phyloP scores from a whole-genome alignment of 2,888 invertebrate genomes.

The Griposia aprilina region DNA sequence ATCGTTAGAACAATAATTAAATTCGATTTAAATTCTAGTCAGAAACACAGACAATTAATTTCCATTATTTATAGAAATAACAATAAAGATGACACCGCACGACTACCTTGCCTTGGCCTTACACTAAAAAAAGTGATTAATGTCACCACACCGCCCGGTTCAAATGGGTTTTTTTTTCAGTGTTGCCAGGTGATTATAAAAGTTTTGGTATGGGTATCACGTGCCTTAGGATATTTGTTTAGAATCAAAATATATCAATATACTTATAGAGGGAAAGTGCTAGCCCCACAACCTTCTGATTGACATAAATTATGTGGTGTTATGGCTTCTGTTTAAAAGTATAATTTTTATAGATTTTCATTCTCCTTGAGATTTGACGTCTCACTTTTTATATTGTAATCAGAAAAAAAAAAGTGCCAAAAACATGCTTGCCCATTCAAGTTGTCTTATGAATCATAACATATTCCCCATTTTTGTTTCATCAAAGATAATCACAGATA shows the following conservation, averaged over 20 bases:
- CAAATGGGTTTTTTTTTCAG: conserved; percentile 44
- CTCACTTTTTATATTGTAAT: background rate
- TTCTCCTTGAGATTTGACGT: background rate
- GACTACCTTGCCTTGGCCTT: conserved; percentile 48
- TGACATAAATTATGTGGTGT: conserved; percentile 11
- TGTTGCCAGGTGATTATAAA: conserved; percentile 51
- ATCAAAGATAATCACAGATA: background rate
- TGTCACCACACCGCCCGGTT: conserved; percentile 29
- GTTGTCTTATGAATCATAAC: background rate
- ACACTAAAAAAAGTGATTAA: conserved; percentile 59
- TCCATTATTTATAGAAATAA: conserved; percentile 66
- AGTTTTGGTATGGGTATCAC: conserved; percentile 54
- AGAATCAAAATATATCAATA: conserved; percentile 7
- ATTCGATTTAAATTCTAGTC: conserved; percentile 65
- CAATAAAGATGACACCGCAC: conserved; percentile 65
- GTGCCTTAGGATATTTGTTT: conserved; percentile 43
- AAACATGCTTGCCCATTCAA: background rate
- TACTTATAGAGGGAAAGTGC: conserved; percentile 21
- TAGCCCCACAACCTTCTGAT: background rate
- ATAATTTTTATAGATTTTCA: background rate
- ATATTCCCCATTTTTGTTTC: background rate
- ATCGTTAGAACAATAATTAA: conserved; percentile 38
- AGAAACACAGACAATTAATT: conserved; percentile 63
- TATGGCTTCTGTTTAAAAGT: conserved; percentile 9
- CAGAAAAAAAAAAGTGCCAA: background rate